These are phyloP conservation scores for Phyllotreta striolata DNA, from an alignment of 2,888 invertebrate genomes.

Conservation along the genomic window DNA sequence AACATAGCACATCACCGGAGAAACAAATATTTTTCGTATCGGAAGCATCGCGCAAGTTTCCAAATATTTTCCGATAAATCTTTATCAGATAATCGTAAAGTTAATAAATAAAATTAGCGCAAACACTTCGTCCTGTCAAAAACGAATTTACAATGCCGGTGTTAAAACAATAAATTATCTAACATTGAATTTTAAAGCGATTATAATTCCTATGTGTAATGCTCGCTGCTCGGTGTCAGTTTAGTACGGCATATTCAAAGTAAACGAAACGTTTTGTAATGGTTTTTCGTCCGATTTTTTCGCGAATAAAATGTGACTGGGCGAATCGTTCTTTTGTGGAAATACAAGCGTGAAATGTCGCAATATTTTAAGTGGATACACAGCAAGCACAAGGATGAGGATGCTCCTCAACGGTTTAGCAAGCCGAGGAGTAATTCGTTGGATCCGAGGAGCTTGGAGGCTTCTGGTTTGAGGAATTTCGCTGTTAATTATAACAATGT, in stretches of 20 bases:
- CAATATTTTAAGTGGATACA: constrained; percentile 63
- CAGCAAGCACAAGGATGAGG: constrained; percentile 50
- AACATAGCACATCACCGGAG: neutral
- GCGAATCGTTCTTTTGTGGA: too few species aligned
- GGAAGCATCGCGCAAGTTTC: neutral
- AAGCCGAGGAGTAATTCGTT: constrained; percentile 78
- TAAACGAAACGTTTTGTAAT: neutral
- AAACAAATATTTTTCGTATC: too few species aligned
- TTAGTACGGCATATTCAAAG: neutral
- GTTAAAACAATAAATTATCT: constrained; percentile 21
- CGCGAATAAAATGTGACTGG: too few species aligned
- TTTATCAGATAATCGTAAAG: constrained; percentile 6
- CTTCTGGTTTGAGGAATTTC: constrained; percentile 64
- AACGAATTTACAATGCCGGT: constrained; percentile 13
- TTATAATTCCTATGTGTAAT: constrained; percentile 1
- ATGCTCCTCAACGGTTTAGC: constrained; percentile 51
- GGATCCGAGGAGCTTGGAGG: constrained; percentile 75
- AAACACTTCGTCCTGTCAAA: neutral
- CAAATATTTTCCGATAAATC: constrained; percentile 10
- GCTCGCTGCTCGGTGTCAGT: neutral
- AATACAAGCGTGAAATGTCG: constrained; percentile 43
- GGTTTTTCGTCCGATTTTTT: too few species aligned
- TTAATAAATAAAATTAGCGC: neutral
- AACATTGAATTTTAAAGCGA: constrained; percentile 11
- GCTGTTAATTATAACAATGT: constrained; percentile 30